Base-by-base conservation (phyloP, 2,797 vertebrate species). In the Orestias chungarensis region DNA sequence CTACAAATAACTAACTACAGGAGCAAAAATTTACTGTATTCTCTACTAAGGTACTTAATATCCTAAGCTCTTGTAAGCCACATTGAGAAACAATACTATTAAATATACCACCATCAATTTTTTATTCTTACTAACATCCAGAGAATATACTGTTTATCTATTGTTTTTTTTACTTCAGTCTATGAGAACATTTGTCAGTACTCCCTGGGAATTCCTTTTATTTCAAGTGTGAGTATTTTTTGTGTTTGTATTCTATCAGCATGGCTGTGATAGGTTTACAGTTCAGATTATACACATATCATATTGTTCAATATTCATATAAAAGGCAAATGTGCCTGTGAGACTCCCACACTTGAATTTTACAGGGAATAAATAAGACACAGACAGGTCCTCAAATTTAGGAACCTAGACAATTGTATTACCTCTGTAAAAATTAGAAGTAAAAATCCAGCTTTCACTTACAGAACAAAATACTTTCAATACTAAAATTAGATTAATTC, bases 31-130 rank as follows among this genome's bases (percentile, higher is more conserved):
- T 27, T 52, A 12, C 5, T 27, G 25, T 52, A 27, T 52, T 52
- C 50, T 85, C 80, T 73, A 55, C 81, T 78, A 76, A 78, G 71
- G 86, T 83, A 70, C 54, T 59, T 73, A 74, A 71, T 68, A 73
- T 57, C 80, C 75, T 81, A 76, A 85, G 65, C 83, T 80, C 57
- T 79, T 80, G 84, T 81, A 83, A 92, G 87, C 77, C 76, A 79
- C 84, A 86, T 90, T 89, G 88, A 88, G 83, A 84, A 91, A 92
- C 90, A 91, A 93, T 88, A 86, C 81, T n/a, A 93, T 90, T 89
- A 93, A 85, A 81, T 23, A 72, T 91, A 92, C 38, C 38, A 93
- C 92, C 82, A 86, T 77, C 80, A 76, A 84, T 83, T 80, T 81
- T 91, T 89, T 92, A 86, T 91, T 92, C 87, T 93, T 89, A 90